A percentile compares a stretch with the other conserved stretches of the same genome.
Conservation (phyloP, 64 coral and sea anemone genomes). For the Porites lutea region DNA sequence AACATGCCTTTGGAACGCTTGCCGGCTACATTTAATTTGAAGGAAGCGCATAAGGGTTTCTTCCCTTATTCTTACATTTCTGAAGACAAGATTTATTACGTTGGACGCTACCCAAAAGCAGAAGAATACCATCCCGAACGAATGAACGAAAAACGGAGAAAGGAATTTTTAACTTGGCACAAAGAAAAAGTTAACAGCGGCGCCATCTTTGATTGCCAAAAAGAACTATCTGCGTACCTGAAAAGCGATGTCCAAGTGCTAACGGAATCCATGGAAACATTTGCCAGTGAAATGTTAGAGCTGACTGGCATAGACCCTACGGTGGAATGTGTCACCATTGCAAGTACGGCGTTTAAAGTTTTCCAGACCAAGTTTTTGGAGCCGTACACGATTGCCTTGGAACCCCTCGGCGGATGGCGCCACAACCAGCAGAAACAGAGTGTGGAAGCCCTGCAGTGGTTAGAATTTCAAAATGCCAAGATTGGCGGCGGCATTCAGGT, state of each 20-base stretch:
- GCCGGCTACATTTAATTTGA: conserved; percentile 15
- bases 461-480: not conserved
- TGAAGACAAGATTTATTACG: not conserved
- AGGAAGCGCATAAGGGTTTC: conserved; percentile 26
- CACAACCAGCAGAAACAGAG: not conserved
- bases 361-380: not conserved
- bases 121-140: not conserved
- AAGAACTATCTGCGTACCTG: conserved; percentile 24
- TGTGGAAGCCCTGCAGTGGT: not conserved
- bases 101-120: not conserved
- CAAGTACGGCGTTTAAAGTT: not conserved
- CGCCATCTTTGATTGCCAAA: conserved; percentile 12
- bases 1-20: not conserved
- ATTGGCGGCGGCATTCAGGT: too few relatives aligned
- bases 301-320: not conserved
- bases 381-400: not conserved
- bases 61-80: conserved; percentile 72
- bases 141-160: not conserved
- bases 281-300: not conserved
- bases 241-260: conserved; percentile 25
- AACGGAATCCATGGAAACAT: not conserved
- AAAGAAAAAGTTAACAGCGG: not conserved
- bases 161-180: not conserved
- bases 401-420: not conserved
- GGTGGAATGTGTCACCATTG: not conserved